phyloP scores from a whole-genome alignment of 1,140 invertebrate genomes.

The Apis laboriosa region DNA sequence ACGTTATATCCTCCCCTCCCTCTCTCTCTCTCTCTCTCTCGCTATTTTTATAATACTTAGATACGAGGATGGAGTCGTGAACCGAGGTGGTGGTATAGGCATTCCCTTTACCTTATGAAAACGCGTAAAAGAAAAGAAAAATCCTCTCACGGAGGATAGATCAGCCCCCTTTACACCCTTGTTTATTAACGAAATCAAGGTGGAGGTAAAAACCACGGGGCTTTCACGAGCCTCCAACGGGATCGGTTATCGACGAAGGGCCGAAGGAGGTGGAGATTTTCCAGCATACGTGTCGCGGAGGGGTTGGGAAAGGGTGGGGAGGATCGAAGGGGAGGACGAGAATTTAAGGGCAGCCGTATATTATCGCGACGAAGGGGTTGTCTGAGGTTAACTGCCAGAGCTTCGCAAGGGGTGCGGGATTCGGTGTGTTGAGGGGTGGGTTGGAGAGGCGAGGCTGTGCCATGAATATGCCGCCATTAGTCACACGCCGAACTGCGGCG shows the following conservation, averaged over 20 bases:
- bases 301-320: neutral
- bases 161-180: neutral
- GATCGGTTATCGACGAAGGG: neutral
- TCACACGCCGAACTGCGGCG: slow-evolving; percentile 66
- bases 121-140: neutral
- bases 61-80: neutral
- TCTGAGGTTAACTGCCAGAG: slow-evolving; percentile 71
- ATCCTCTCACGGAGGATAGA: no score
- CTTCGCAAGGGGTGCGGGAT: slow-evolving; percentile 54
- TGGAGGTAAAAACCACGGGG: neutral
- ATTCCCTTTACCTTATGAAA: slow-evolving; percentile 5
- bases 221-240: neutral
- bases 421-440: slow-evolving; percentile 34
- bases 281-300: slow-evolving; percentile 30
- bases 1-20: slow-evolving; percentile 28
- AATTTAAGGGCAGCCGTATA: slow-evolving; percentile 69
- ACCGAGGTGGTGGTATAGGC: neutral
- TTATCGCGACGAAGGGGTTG: slow-evolving; percentile 66
- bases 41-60: slow-evolving; percentile 20
- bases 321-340: slow-evolving; percentile 56
- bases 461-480: slow-evolving; percentile 70
- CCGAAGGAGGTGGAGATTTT: slow-evolving; percentile 8
- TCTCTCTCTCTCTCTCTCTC: neutral
- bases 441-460: slow-evolving; percentile 48
- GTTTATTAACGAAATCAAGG: slow-evolving; percentile 10